Base-by-base conservation (phyloP, 1,140 invertebrate genomes). In the Drosophila watanabei region DNA sequence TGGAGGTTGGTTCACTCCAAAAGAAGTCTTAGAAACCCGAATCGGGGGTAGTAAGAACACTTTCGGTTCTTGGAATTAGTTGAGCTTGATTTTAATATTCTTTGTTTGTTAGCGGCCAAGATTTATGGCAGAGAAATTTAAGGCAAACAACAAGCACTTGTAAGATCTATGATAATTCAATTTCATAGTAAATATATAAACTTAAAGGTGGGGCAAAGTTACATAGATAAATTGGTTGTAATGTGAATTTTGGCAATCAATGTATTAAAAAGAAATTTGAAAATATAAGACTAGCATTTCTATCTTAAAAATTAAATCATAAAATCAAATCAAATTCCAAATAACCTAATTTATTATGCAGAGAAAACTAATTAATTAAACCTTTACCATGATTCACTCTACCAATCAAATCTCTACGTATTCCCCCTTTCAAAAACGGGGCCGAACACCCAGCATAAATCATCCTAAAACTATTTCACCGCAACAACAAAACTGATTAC, bases 391-490 rank as follows among this genome's bases (percentile, higher is more conserved):
- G 73, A 62, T 18, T 78, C 75, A 78, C 37, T 39, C 2, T 46
- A 2, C 4, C 49, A 59, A 52, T 76, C 41, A 58, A 64, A 64
- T 43, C 39, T 41, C 39, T 14, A 11, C 24, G 75, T 37, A 48
- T 71, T 69, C 64, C 68, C 68, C 68, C 60, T 70, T 71, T 69
- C 41, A 0, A 32, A 41, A 41, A 54, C 32, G 24, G 30, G 32
- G 49, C 18, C 60, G 49, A 43, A 33, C 37, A 48, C 41, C 48
- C 52, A 37, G 24, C 46, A 76, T 68, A 77, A 78, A 57, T 70
- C 75, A 71, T 35, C 41, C 16, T 28, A 46, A 71, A 79, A 79
- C 76, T 79, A 79, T 79, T 79, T 63, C 33, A 52, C 32, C 45
- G 37, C 63, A 62, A 43, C 75, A 56, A 54, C 75, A 20, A 63